phyloP scores from a whole-genome alignment of 2,888 invertebrate genomes.

The Drosophila setosimentum region DNA sequence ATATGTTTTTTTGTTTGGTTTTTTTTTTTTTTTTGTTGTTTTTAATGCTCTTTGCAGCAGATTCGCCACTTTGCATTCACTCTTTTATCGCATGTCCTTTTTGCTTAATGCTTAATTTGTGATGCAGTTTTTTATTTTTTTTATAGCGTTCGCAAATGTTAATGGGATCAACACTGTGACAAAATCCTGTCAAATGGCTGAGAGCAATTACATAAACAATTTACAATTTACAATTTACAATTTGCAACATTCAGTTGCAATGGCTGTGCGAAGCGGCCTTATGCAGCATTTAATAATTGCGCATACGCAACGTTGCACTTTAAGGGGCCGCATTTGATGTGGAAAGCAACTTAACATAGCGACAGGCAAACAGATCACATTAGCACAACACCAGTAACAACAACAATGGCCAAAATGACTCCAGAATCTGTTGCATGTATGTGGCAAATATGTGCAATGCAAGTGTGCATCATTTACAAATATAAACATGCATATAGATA shows the following conservation, averaged over 20 bases:
- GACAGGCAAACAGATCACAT: conserved; percentile 26
- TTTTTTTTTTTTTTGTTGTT: neutral
- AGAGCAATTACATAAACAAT: conserved; percentile 57
- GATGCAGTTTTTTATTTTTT: conserved; percentile 37
- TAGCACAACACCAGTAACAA: conserved; percentile 38
- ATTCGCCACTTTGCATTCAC: neutral
- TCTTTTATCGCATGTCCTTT: conserved; percentile 1
- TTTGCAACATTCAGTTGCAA: conserved; percentile 4
- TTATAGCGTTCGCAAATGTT: conserved; percentile 24
- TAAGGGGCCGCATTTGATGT: conserved; percentile 64
- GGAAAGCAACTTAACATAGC: conserved; percentile 51
- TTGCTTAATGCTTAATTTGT: conserved; percentile 13
- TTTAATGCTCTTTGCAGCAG: neutral
- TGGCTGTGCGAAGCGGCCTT: conserved; percentile 47
- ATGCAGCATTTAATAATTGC: conserved; percentile 78
- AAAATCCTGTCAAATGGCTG: conserved; percentile 52
- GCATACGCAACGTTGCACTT: conserved; percentile 73
- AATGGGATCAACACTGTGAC: conserved; percentile 42
- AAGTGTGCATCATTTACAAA: neutral
- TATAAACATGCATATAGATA: neutral
- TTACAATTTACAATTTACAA: conserved; percentile 39
- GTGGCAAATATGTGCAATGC: conserved; percentile 11
- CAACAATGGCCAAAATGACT: conserved; percentile 19
- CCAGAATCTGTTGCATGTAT: conserved; percentile 36
- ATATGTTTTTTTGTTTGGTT: neutral